Conservation (phyloP, 2,888 invertebrate genomes). For the Epirrhoe tristata region DNA sequence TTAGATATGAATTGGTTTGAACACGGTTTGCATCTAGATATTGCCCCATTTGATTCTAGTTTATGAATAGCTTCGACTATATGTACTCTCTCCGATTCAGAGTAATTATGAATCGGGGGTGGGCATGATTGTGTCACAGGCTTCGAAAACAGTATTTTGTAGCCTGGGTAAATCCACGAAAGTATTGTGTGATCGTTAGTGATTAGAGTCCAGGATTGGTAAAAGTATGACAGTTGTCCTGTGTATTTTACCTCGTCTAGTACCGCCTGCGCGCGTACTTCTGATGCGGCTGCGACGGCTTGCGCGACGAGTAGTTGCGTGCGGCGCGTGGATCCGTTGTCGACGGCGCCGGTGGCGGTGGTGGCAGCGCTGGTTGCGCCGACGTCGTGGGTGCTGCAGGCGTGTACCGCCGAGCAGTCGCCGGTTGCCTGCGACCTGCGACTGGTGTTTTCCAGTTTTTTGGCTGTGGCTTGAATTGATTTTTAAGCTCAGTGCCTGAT, state of each 20-base stretch:
- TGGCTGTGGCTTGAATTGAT: background rate
- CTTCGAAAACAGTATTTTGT: background rate
- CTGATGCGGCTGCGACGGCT: slow-evolving; percentile 5
- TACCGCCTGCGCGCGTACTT: slow-evolving; percentile 7
- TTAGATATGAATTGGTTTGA: slow-evolving; percentile 27
- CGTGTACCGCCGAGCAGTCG: background rate
- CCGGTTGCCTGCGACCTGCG: slow-evolving; percentile 7
- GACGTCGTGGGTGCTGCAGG: background rate
- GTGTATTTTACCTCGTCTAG: slow-evolving; percentile 10
- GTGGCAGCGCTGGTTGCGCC: background rate
- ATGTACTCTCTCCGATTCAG: too few relatives aligned
- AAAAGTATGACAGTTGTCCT: background rate
- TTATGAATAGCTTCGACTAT: background rate
- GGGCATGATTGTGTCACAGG: too few relatives aligned
- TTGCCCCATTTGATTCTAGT: slow-evolving; percentile 2
- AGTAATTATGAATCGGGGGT: too few relatives aligned
- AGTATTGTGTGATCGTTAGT: slow-evolving; percentile 5
- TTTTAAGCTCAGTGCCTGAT: slow-evolving; percentile 3
- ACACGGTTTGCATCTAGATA: background rate
- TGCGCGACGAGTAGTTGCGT: slow-evolving; percentile 6
- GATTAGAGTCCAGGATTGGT: background rate
- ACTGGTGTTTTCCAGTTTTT: slow-evolving; percentile 4
- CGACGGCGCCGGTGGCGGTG: background rate
- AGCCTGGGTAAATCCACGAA: slow-evolving; percentile 5
- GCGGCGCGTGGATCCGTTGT: background rate